Evolutionary conservation across 2,888 invertebrate species (phyloP).

Genomic region (Metopia argyrocephala): DNA sequence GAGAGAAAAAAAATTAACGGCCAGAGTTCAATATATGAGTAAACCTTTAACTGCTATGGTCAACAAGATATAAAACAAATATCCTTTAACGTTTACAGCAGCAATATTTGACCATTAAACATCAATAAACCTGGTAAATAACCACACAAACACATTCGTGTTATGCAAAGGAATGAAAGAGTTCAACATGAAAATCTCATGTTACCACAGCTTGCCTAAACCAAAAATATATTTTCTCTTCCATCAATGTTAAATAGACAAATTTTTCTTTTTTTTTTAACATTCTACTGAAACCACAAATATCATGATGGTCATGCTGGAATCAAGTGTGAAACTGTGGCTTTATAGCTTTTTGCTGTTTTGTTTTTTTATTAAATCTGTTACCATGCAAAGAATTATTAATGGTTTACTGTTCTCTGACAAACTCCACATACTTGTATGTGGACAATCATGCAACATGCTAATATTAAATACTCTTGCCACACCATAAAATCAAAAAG

Average conservation of each 20-base stretch:
- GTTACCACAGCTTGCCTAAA: constrained; percentile 22
- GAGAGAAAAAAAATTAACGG: background rate
- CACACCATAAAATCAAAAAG: constrained; percentile 27
- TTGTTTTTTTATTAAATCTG: constrained; percentile 28
- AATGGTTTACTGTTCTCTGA: constrained; percentile 41
- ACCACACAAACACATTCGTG: background rate
- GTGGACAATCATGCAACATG: constrained; percentile 54
- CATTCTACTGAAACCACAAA: constrained; percentile 51
- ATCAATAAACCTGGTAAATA: constrained; percentile 40
- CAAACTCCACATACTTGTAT: background rate
- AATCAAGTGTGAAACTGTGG: constrained; percentile 59
- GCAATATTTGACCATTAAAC: constrained; percentile 33
- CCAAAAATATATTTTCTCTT: background rate
- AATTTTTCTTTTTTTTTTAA: background rate
- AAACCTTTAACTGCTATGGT: background rate
- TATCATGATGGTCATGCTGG: constrained; percentile 56
- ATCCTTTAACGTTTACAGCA: constrained; percentile 17
- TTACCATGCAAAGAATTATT: constrained; percentile 59
- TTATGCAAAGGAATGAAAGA: constrained; percentile 19
- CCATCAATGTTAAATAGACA: constrained; percentile 62
- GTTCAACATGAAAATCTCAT: constrained; percentile 50
- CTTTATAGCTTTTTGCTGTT: constrained; percentile 45
- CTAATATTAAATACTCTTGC: constrained; percentile 41
- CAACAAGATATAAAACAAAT: constrained; percentile 27
- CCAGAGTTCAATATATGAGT: constrained; percentile 26